Percentiles rank a stretch among this genome's conserved stretches.
These are phyloP conservation scores for Coreoperca whiteheadi DNA, from an alignment of 2,113 vertebrate species.

Conservation along the genomic window DNA sequence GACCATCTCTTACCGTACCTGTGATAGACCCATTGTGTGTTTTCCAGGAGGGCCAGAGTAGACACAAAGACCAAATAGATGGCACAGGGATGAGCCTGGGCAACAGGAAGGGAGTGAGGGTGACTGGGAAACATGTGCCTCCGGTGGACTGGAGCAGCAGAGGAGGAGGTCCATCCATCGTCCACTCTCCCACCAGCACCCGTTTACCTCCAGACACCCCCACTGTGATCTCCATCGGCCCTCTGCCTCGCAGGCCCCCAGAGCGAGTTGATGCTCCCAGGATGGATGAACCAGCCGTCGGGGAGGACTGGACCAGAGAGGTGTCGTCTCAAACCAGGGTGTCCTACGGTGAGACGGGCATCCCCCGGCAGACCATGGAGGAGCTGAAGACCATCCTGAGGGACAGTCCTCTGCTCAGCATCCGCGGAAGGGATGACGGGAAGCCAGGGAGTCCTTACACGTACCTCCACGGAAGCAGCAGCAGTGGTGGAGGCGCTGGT, in stretches of 20 bases:
- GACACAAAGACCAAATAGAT: slow-evolving; percentile 86
- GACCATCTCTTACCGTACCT: slow-evolving; percentile 26
- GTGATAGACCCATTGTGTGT: slow-evolving; percentile 43
- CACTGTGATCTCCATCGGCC: slow-evolving; percentile 62
- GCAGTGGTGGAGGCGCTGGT: not conserved
- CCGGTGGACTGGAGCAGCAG: slow-evolving; percentile 78
- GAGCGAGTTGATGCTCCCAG: slow-evolving; percentile 47
- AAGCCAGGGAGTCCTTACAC: slow-evolving; percentile 48
- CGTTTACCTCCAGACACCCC: slow-evolving; percentile 50
- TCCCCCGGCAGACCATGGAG: slow-evolving; percentile 83
- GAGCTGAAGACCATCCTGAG: slow-evolving; percentile 85
- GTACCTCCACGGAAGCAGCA: slow-evolving; percentile 59
- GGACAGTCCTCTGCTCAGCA: slow-evolving; percentile 73
- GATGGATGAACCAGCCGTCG: not conserved
- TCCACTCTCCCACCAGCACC: slow-evolving; percentile 57
- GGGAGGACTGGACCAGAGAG: slow-evolving; percentile 37
- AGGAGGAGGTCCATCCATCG: slow-evolving; percentile 70
- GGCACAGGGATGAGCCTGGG: slow-evolving; percentile 84
- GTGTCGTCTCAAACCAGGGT: slow-evolving; percentile 20
- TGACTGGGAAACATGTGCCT: slow-evolving; percentile 67
- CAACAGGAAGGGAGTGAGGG: slow-evolving; percentile 84
- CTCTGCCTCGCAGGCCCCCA: slow-evolving; percentile 35
- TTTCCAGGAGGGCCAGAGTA: slow-evolving; percentile 81
- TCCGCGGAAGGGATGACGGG: slow-evolving; percentile 52
- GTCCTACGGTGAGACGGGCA: slow-evolving; percentile 45